phyloP scores from a whole-genome alignment of 2,797 vertebrate species.

The Chiloscyllium punctatum region DNA sequence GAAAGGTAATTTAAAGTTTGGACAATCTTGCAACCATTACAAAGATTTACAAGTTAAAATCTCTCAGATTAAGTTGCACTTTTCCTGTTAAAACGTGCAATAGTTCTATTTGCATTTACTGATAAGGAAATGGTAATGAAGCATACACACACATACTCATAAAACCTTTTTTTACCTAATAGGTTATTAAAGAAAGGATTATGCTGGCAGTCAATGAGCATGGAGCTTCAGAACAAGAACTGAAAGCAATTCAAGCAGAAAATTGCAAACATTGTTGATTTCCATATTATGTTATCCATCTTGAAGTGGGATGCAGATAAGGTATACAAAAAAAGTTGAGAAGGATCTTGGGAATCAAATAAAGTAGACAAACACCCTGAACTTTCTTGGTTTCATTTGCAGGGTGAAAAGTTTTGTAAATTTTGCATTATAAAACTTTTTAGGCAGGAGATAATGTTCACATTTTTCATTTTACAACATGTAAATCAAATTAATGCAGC shows the following conservation, averaged over 20 bases:
- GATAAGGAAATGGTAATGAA: neutral
- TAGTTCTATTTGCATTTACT: neutral
- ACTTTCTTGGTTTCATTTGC: neutral
- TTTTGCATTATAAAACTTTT: neutral
- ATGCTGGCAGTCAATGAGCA: neutral
- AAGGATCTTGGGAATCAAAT: neutral
- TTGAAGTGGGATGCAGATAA: neutral
- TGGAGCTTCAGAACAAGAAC: slow-evolving; percentile 19
- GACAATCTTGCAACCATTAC: neutral
- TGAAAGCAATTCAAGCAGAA: neutral
- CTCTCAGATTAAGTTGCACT: neutral
- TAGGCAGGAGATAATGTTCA: neutral
- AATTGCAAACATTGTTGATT: slow-evolving; percentile 12
- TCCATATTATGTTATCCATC: neutral
- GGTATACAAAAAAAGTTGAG: neutral
- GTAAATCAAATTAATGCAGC: neutral
- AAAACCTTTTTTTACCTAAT: neutral
- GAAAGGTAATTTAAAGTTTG: neutral
- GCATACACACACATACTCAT: neutral
- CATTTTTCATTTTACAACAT: neutral
- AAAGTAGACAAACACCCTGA: slow-evolving; percentile 1
- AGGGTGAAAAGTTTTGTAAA: neutral
- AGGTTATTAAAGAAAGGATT: neutral
- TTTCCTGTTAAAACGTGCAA: neutral
- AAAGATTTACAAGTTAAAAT: neutral